Base-by-base conservation (phyloP, 2,888 invertebrate genomes). In the Lucinisca nassula region DNA sequence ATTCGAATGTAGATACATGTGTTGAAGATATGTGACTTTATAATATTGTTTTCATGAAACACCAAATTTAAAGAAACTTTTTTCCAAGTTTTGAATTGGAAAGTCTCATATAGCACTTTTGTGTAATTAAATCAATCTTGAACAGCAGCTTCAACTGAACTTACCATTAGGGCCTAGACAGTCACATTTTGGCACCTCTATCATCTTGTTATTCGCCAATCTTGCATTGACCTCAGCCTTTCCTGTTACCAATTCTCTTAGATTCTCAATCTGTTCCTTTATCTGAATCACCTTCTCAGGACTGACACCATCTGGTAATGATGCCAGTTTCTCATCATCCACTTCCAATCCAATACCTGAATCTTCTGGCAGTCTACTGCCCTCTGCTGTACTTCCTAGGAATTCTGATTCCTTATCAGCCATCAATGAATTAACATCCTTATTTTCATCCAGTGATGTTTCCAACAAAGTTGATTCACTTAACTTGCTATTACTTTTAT, bases 141-240 rank as follows among this genome's bases (percentile, higher is more conserved):
- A n/a, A n/a, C n/a, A n/a, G n/a, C n/a, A n/a, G n/a, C n/a, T n/a
- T n/a, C n/a, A n/a, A 40, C 14, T 24, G 24, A 58, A 93, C 97
- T 97, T 96, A 97, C 97, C 96, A 96, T 98, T 98, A 95, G 92
- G 92, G 14, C 98, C 98, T 96, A 98, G 98, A 97, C 99, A 99
- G 96, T 98, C 97, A 96, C 98, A 99, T 94, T 98, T 97, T n/a
- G 98, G 98, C 87, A 98, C 98, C 97, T 98, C 98, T 79, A 98
- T 98, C 95, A 98, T 97, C 38, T 97, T 97, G 96, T 98, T 98
- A 94, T 97, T 97, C 95, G 97, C 97, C 90, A 97, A 95, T 90
- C 97, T 96, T 88, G 97, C 97, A 92, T 97, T 96, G 91, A 95
- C 96, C 21, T 92, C 91, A 49, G 92, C 85, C 14, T 91, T 82